These are phyloP conservation scores for Colius striatus DNA, from an alignment of 2,113 vertebrate species.

Conservation along the genomic window DNA sequence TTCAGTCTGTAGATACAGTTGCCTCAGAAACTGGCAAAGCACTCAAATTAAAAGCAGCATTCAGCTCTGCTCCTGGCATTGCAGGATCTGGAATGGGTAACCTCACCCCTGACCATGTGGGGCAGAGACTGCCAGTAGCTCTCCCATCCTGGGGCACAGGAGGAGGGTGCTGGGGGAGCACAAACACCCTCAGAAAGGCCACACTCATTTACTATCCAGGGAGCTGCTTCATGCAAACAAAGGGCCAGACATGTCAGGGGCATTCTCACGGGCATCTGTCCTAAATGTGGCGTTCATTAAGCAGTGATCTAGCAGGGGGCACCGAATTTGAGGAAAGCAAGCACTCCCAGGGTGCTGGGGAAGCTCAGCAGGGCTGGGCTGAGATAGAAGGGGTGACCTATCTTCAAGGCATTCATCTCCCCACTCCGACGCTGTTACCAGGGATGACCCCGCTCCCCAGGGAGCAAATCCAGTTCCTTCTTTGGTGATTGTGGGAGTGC, in stretches of 20 bases:
- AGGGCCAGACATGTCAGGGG: background rate
- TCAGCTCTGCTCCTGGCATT: background rate
- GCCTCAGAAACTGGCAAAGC: conserved; percentile 51
- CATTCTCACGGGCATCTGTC: background rate
- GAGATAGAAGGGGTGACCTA: background rate
- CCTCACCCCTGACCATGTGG: background rate
- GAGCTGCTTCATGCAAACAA: background rate
- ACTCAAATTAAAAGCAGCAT: background rate
- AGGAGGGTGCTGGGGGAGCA: background rate
- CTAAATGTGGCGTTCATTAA: background rate
- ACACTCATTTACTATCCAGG: background rate
- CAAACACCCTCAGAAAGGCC: background rate
- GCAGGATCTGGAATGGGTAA: background rate
- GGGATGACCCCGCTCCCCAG: conserved; percentile 7
- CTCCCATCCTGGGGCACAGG: background rate
- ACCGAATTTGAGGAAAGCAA: background rate
- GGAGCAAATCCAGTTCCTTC: conserved; percentile 62
- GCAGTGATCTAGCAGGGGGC: background rate
- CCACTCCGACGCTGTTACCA: background rate
- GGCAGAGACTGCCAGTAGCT: background rate
- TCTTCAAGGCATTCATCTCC: background rate
- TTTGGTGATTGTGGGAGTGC: conserved; percentile 53
- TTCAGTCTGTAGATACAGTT: background rate
- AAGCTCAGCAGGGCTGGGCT: background rate
- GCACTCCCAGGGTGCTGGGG: background rate